These are phyloP conservation scores for Lepisosteus oculatus DNA, from an alignment of 2,113 vertebrate genomes.

Conservation along the genomic window DNA sequence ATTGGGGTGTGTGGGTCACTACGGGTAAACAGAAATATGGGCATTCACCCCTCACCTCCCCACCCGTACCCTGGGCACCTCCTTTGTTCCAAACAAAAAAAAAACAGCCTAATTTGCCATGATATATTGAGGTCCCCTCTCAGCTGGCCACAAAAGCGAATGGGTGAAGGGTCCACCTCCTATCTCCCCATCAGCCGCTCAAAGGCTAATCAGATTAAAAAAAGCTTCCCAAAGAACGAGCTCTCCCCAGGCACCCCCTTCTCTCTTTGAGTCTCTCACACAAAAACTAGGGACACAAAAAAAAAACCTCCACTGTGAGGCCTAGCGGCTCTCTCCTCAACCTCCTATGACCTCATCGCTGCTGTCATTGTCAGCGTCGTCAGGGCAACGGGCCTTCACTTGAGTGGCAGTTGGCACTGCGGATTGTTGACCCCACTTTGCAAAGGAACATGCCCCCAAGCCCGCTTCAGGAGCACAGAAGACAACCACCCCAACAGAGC, in stretches of 20 bases:
- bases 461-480: conserved; percentile 30
- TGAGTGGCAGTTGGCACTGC: conserved; percentile 46
- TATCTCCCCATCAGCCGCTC: conserved; percentile 33
- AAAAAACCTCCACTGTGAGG: conserved; percentile 19
- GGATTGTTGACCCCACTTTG: conserved; percentile 39
- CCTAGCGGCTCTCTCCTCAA: conserved; percentile 32
- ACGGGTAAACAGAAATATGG: conserved; percentile 25
- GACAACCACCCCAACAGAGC: conserved; percentile 28
- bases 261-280: conserved; percentile 30
- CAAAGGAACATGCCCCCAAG: conserved; percentile 39
- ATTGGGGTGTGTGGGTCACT: conserved; percentile 30
- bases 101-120: conserved; percentile 43
- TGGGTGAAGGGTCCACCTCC: conserved; percentile 27
- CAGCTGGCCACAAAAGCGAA: conserved; percentile 31
- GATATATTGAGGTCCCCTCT: conserved; percentile 40
- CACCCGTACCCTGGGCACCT: background rate
- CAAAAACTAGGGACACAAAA: conserved; percentile 4
- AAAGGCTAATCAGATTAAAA: conserved; percentile 50
- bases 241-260: conserved; percentile 15
- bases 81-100: conserved; percentile 18
- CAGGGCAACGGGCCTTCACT: conserved; percentile 37
- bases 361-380: conserved; percentile 44
- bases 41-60: background rate
- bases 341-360: conserved; percentile 46
- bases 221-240: conserved; percentile 38